Percentiles rank a stretch among this genome's conserved stretches.
Evolutionary conservation across 2,888 invertebrate species (phyloP).

Genomic region (Volucella inanis): DNA sequence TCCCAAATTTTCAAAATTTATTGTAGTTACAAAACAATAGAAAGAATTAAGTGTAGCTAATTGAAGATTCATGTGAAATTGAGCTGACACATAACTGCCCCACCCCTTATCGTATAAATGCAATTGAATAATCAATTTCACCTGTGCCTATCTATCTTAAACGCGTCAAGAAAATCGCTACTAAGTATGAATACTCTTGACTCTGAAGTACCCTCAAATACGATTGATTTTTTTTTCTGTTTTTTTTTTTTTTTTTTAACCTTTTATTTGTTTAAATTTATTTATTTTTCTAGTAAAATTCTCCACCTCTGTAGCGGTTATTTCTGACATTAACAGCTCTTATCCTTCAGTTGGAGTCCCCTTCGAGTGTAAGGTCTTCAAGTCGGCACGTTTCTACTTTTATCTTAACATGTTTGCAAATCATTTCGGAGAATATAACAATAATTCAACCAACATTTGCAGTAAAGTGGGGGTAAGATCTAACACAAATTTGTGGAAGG

Average conservation of each 20-base stretch:
- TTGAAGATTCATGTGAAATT: conserved; percentile 42
- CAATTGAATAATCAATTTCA: conserved; percentile 68
- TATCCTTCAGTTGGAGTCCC: conserved; percentile 14
- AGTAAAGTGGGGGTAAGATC: background rate
- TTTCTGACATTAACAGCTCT: conserved; percentile 21
- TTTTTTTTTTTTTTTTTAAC: conserved; percentile 31
- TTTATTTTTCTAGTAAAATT: background rate
- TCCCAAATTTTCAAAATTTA: too few species aligned
- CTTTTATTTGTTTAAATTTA: conserved; percentile 9
- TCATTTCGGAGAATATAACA: conserved; percentile 11
- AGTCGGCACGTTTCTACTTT: conserved; percentile 18
- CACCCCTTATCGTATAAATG: conserved; percentile 65
- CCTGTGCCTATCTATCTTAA: conserved; percentile 60
- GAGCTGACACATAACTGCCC: conserved; percentile 36
- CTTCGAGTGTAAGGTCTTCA: background rate
- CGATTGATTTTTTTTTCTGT: conserved; percentile 27
- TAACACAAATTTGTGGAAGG: background rate
- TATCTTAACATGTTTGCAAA: conserved; percentile 34
- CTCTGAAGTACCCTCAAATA: conserved; percentile 42
- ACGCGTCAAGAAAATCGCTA: conserved; percentile 53
- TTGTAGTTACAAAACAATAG: too few species aligned
- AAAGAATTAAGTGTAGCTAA: background rate
- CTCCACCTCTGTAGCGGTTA: conserved; percentile 23
- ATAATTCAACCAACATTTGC: conserved; percentile 4
- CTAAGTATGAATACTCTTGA: conserved; percentile 45